Evolutionary conservation across 1,140 invertebrate genomes (phyloP).

Genomic region (Drosophila lowei): DNA sequence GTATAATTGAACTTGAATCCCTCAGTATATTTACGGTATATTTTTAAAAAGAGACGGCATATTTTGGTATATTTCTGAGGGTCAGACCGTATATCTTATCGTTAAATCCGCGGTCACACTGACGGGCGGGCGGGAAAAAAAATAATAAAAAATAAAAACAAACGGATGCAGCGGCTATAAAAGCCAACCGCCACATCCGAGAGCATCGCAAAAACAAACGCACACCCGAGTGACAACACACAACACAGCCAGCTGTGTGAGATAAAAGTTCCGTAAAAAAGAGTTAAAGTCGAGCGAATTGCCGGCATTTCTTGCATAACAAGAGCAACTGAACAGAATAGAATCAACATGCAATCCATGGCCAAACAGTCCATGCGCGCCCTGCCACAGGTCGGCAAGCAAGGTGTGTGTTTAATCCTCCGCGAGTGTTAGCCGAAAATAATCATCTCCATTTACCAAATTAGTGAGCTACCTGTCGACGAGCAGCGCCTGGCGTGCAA

Average conservation of each 20-base stretch:
- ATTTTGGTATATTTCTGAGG: too few species aligned
- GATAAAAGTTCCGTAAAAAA: not conserved
- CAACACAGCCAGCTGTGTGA: slow-evolving; percentile 7
- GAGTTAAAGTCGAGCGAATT: not conserved
- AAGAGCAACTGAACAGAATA: slow-evolving; percentile 12
- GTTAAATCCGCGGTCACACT: too few species aligned
- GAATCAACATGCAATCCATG: slow-evolving; percentile 68
- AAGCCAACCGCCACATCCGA: slow-evolving; percentile 15
- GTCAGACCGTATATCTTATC: too few species aligned
- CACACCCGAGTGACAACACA: slow-evolving; percentile 12
- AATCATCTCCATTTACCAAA: slow-evolving; percentile 17
- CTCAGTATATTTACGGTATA: too few species aligned
- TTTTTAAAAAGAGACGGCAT: too few species aligned
- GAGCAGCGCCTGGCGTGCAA: slow-evolving; percentile 43
- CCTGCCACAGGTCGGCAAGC: slow-evolving; percentile 61
- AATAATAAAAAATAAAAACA: slow-evolving; percentile 22
- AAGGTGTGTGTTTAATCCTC: slow-evolving; percentile 66
- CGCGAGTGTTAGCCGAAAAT: slow-evolving; percentile 15
- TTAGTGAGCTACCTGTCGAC: slow-evolving; percentile 60
- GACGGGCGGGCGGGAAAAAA: slow-evolving; percentile 19
- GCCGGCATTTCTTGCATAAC: slow-evolving; percentile 39
- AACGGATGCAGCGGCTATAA: slow-evolving; percentile 16
- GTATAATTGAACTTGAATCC: too few species aligned
- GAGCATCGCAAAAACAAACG: slow-evolving; percentile 10
- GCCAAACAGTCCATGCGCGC: slow-evolving; percentile 59